phyloP scores from a whole-genome alignment of 1,140 invertebrate genomes.

The Eumaeus atala region DNA sequence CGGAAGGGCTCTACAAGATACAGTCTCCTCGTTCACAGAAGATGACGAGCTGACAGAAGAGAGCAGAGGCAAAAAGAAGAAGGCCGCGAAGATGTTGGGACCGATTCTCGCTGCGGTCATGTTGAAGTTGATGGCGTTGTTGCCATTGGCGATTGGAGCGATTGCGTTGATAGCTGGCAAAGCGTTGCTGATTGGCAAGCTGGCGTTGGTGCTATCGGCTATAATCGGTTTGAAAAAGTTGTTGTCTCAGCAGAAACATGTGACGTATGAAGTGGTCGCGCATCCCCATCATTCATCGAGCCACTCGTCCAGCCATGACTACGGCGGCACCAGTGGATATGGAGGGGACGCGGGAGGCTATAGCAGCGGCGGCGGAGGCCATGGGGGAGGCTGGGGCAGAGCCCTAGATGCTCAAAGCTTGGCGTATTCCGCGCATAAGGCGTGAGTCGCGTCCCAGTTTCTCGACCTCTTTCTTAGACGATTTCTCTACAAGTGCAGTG shows the following conservation, averaged over 20 bases:
- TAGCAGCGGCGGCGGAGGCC: constrained; percentile 74
- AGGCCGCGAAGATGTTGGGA: constrained; percentile 85
- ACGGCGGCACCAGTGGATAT: constrained; percentile 73
- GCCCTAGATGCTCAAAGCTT: constrained; percentile 81
- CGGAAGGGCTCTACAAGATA: constrained; percentile 84
- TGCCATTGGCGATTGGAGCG: constrained; percentile 84
- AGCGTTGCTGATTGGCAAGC: constrained; percentile 87
- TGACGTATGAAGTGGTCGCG: constrained; percentile 88
- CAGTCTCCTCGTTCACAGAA: constrained; percentile 78
- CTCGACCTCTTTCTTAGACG: constrained; percentile 43
- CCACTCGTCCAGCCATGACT: constrained; percentile 79
- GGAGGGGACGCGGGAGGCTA: constrained; percentile 74
- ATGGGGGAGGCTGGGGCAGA: constrained; percentile 80
- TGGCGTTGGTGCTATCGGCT: constrained; percentile 86
- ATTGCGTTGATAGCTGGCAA: constrained; percentile 90
- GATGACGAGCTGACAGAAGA: constrained; percentile 77
- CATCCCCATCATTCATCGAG: constrained; percentile 85
- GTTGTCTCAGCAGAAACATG: constrained; percentile 83
- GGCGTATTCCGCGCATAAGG: constrained; percentile 84
- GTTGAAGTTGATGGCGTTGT: constrained; percentile 84
- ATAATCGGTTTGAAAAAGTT: constrained; percentile 89
- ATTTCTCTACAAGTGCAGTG: constrained; percentile 38
- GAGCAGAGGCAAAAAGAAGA: constrained; percentile 86
- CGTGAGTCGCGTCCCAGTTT: constrained; percentile 51
- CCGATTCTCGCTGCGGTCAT: constrained; percentile 83